phyloP scores from a whole-genome alignment of 2,113 vertebrate genomes.

The Eonycteris spelaea region DNA sequence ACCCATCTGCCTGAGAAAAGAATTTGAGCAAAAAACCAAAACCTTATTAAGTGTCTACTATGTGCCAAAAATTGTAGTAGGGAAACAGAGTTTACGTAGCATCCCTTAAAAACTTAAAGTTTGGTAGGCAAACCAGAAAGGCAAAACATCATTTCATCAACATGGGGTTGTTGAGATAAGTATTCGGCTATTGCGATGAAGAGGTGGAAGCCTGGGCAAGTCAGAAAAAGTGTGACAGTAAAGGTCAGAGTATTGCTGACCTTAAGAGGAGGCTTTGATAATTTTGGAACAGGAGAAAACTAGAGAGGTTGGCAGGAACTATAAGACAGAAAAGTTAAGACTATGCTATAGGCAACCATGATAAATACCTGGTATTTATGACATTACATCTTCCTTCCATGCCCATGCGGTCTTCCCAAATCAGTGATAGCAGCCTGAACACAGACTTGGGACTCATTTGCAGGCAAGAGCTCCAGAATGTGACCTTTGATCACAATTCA shows the following conservation, averaged over 20 bases:
- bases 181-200: neutral
- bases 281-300: neutral
- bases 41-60: neutral
- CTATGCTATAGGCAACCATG: neutral
- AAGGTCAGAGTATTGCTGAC: neutral
- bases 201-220: neutral
- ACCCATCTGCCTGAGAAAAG: neutral
- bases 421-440: neutral
- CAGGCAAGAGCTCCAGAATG: neutral
- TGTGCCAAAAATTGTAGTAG: neutral
- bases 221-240: neutral
- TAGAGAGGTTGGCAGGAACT: neutral
- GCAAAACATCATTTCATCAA: neutral
- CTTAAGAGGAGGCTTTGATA: neutral
- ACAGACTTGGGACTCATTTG: neutral
- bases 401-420: neutral
- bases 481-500: neutral
- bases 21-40: neutral
- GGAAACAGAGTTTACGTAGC: neutral
- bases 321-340: neutral
- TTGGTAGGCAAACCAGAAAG: neutral
- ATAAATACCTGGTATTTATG: neutral
- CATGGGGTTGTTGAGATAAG: neutral
- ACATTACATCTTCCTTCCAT: neutral
- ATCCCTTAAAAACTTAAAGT: neutral